Conservation (phyloP, 1,140 invertebrate species). For the Temnothorax nylanderi region DNA sequence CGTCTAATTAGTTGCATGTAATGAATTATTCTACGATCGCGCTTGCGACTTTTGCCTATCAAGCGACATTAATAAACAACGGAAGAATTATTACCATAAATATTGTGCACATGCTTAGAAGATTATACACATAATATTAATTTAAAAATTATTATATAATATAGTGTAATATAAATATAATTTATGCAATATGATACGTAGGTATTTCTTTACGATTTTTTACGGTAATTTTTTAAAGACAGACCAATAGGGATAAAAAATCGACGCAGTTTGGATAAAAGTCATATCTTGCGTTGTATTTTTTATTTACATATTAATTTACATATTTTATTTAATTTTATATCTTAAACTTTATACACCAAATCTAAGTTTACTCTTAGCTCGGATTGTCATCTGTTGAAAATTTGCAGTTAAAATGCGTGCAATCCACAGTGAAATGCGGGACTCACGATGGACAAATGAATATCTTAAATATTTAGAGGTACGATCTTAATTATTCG, state of each 20-base stretch:
- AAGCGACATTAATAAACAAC: neutral
- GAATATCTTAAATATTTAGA: conserved; percentile 43
- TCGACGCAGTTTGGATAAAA: neutral
- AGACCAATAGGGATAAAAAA: neutral
- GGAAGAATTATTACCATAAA: neutral
- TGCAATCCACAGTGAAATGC: neutral
- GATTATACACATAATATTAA: neutral
- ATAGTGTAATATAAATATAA: neutral
- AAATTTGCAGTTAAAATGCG: neutral
- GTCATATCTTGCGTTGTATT: neutral
- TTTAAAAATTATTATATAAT: neutral
- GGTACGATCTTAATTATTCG: conserved; percentile 43
- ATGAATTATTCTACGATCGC: neutral
- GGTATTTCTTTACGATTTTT: neutral
- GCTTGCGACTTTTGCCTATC: neutral
- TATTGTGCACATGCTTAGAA: neutral
- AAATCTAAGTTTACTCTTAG: neutral
- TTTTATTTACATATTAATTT: neutral
- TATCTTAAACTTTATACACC: neutral
- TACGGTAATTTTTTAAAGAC: neutral
- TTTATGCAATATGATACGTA: neutral
- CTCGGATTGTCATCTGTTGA: neutral
- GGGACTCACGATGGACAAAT: conserved; percentile 6
- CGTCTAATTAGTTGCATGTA: conserved; percentile 21
- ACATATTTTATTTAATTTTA: neutral